Base-by-base conservation (phyloP, 2,797 vertebrate genomes). In the Arremon brunneinucha region DNA sequence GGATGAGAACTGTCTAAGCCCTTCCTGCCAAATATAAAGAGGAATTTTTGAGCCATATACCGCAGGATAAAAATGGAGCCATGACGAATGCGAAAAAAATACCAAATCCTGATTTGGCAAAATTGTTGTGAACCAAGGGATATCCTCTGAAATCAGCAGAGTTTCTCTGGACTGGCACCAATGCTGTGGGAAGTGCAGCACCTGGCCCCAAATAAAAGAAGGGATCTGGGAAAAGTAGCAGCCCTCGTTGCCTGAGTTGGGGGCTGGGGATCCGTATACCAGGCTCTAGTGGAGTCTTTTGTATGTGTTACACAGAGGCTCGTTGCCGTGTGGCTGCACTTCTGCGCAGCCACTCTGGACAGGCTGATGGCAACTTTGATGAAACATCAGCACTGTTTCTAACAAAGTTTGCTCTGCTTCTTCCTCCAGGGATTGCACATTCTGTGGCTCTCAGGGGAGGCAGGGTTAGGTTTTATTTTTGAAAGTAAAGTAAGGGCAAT, bases 251-350 rank as follows among this genome's bases (percentile, higher is more conserved):
- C 62, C 13, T 2, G 59, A 62, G 86, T 43, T 96, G 92, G 94
- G 94, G 94, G 94, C 79, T 95, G 96, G 93, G 95, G 87, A 87
- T 92, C 56, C 0, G 5, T 90, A 60, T 37, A 52, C 78, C 59
- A 57, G 79, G 50, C 92, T 91, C 72, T 6, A 28, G 87, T 81
- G 82, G 83, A 93, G 89, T 52, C 95, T 95, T 97, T 97, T 97
- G 94, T 97, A 94, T 93, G 91, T 86, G 87, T 78, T 94, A 55
- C 83, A 82, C 84, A 94, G 89, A 78, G 84, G 89, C 87, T 8
- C 55, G 46, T 60, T 86, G 94, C 94, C 2, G 65, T 86, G 76
- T 87, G 83, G 63, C 92, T 86, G 87, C 76, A 30, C 87, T 95
- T 69, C 91, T 87, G 89, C 6, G 15, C 44, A 46, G 63, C 43